phyloP scores from a whole-genome alignment of 2,113 vertebrate genomes.

The Melozone crissalis region DNA sequence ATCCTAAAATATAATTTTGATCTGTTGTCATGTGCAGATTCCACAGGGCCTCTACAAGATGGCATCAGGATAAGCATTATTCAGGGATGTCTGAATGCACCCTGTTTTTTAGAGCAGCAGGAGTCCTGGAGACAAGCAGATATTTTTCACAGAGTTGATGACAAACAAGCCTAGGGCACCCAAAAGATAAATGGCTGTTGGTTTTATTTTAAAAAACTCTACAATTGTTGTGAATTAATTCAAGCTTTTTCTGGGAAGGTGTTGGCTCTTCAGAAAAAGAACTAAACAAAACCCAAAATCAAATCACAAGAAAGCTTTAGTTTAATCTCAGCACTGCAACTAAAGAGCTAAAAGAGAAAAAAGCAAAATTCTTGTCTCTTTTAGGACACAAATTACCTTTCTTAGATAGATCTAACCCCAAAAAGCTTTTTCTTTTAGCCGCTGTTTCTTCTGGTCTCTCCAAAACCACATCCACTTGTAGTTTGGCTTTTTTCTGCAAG shows the following conservation, averaged over 20 bases:
- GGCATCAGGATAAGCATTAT: background rate
- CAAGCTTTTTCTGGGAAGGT: background rate
- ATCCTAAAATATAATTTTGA: background rate
- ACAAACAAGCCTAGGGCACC: background rate
- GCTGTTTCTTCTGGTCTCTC: background rate
- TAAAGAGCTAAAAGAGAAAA: background rate
- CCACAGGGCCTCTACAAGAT: background rate
- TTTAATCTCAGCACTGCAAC: background rate
- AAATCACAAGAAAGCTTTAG: background rate
- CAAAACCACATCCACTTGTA: background rate
- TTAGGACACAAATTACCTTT: background rate
- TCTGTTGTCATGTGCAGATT: background rate
- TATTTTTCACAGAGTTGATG: background rate
- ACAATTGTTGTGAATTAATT: background rate
- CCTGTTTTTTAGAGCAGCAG: background rate
- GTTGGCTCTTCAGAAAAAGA: background rate
- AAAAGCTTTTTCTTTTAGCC: background rate
- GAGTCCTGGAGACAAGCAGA: background rate
- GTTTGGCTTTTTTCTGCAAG: background rate
- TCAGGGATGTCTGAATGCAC: background rate
- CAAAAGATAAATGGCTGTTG: background rate
- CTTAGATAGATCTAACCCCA: background rate
- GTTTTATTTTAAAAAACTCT: background rate
- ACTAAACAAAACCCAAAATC: background rate
- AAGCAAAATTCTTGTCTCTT: background rate